Evolutionary conservation across 2,113 vertebrate species (phyloP), one percentile per base, ranked within the genome.

Genomic region (Odocoileus virginianus): DNA sequence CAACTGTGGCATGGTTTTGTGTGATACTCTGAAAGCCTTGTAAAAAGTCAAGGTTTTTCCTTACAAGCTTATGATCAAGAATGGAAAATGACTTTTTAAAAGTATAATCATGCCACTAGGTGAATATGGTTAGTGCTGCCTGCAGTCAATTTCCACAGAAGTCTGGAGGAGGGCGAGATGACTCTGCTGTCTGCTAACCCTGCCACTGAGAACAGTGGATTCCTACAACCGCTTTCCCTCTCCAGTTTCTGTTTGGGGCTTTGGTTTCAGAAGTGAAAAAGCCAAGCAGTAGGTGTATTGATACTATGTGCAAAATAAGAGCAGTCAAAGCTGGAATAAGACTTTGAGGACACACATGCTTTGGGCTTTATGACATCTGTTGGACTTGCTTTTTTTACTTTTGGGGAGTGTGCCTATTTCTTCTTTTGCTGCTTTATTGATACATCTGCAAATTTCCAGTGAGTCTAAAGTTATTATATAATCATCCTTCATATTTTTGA

Each of bases 31-130:
- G 74, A 95, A 54, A 67, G 30, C n/a, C 33, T 28, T 82, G 19
- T 60, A 78, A 93, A 94, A 98, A 93, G n/a, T 43, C 47, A 85
- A 94, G 47, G 50, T 78, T 52, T 85, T 92, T 95, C 55, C 67
- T 50, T 79, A 82, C 28, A 74, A 86, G 45, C 27, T 91, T 71
- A 60, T 12, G 64, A 84, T 64, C 21, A 81, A 96, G 50, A 55
- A 83, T 33, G 15, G 58, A 12, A 90, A 93, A 52, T 55, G 21
- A 50, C 50, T 93, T 96, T 91, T 40, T 8, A 12, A 88, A 87
- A 86, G 40, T 19, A 83, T 33, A 28, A 82, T 36, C 16, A 4
- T 83, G 30, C 57, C 71, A n/a, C 58, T 9, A 79, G 23, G 61
- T 1, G 11, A 92, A 58, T 3, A 17, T 23, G 13, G 30, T 84